A percentile compares a stretch with the other conserved stretches of the same genome.
These are phyloP conservation scores for Leptopilina syphax DNA, from an alignment of 2,888 invertebrate species.

Conservation along the genomic window DNA sequence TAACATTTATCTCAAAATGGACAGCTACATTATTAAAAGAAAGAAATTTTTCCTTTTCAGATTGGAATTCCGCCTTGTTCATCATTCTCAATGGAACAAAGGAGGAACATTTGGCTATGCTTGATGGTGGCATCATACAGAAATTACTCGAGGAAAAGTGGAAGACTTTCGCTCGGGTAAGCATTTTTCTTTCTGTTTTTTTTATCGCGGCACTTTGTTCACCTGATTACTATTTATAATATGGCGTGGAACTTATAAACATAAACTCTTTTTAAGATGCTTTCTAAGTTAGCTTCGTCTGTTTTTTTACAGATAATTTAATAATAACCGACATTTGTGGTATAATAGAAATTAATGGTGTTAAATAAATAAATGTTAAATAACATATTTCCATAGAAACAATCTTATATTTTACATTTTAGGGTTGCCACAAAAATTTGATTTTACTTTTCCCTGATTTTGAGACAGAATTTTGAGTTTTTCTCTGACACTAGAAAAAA, in stretches of 20 bases:
- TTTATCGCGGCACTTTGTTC: conserved; percentile 5
- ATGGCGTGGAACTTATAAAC: not conserved
- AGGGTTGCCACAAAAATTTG: too few species aligned
- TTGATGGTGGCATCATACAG: conserved; percentile 98
- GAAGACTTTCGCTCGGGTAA: conserved; percentile 97
- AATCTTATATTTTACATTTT: too few species aligned
- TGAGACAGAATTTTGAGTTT: too few species aligned
- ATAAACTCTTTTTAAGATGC: not conserved
- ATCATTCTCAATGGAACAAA: conserved; percentile 98
- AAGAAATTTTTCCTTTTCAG: conserved; percentile 78
- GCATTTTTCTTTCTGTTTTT: conserved; percentile 53
- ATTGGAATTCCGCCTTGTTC: conserved; percentile 99
- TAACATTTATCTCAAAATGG: conserved; percentile 8
- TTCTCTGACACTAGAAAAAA: too few species aligned
- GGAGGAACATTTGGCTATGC: conserved; percentile 98
- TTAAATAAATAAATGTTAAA: too few species aligned
- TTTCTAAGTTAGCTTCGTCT: not conserved
- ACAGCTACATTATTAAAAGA: not conserved
- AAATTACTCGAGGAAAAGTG: conserved; percentile 98
- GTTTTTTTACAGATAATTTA: not conserved
- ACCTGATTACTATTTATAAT: not conserved
- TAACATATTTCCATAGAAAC: too few species aligned
- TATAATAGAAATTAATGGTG: not conserved
- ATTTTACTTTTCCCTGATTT: too few species aligned
- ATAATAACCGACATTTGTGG: not conserved